Evolutionary conservation across 2,888 invertebrate species (phyloP).

Genomic region (Quadroppia sp.): DNA sequence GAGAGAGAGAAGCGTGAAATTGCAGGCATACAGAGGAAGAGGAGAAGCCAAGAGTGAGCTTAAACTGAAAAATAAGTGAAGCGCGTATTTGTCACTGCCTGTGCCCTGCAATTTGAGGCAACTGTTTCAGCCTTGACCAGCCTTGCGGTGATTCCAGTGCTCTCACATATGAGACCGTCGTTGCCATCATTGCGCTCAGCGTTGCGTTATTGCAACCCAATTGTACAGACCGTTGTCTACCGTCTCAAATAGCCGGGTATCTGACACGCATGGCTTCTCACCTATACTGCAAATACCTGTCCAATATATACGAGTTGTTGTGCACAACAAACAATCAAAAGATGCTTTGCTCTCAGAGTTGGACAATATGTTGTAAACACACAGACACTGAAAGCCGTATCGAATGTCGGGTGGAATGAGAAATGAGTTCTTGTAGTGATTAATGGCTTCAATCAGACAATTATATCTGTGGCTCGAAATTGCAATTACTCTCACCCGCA

Average conservation of each 20-base stretch:
- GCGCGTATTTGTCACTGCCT: conserved; percentile 25
- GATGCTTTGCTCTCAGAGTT: not conserved
- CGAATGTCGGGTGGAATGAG: not conserved
- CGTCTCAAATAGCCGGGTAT: conserved; percentile 33
- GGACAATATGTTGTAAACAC: not conserved
- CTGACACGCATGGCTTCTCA: conserved; percentile 31
- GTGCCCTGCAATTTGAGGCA: conserved; percentile 34
- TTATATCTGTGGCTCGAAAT: conserved; percentile 9
- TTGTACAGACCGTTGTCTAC: conserved; percentile 26
- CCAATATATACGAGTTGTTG: not conserved
- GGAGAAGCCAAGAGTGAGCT: conserved; percentile 9
- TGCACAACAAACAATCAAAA: not conserved
- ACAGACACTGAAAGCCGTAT: not conserved
- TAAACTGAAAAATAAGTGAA: conserved; percentile 31
- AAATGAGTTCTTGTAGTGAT: conserved; percentile 13
- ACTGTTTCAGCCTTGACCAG: conserved; percentile 39
- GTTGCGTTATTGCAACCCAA: conserved; percentile 22
- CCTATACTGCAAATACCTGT: conserved; percentile 6
- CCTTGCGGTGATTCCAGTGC: conserved; percentile 35
- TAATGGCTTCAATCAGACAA: not conserved
- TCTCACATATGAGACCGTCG: conserved; percentile 1
- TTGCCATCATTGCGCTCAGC: not conserved
- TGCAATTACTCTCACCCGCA: not conserved
- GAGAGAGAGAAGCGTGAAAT: conserved; percentile 35
- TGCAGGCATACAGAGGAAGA: conserved; percentile 33